A percentile compares a stretch with the other conserved stretches of the same genome.
Evolutionary conservation across 2,888 invertebrate species (phyloP).

Genomic region (Papilio gigon): DNA sequence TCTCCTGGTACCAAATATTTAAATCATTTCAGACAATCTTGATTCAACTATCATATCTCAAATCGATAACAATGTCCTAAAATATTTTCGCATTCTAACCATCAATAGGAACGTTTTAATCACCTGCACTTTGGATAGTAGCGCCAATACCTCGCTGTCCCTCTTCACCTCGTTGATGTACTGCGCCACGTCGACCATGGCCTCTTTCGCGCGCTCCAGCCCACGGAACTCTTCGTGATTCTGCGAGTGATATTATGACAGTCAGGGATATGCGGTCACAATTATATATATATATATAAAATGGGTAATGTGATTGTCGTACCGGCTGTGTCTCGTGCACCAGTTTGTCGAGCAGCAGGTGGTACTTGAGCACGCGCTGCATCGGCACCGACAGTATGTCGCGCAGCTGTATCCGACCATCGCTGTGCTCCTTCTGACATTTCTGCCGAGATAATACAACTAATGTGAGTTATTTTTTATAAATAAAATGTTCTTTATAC

Average conservation of each 20-base stretch:
- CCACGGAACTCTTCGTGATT: constrained; percentile 92
- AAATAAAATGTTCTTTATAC: not conserved
- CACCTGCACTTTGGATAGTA: constrained; percentile 94
- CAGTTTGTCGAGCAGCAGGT: constrained; percentile 94
- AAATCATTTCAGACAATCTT: not conserved
- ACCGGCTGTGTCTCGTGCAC: constrained; percentile 93
- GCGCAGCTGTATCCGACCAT: constrained; percentile 95
- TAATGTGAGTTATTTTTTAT: not conserved
- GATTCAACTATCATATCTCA: not conserved
- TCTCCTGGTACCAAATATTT: constrained; percentile 76
- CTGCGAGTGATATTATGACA: constrained; percentile 59
- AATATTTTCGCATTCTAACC: no score
- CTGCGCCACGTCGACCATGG: constrained; percentile 97
- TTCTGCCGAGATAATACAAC: constrained; percentile 82
- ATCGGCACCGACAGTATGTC: constrained; percentile 99
- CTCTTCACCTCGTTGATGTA: constrained; percentile 99
- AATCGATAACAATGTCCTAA: no score
- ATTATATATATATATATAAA: not conserved
- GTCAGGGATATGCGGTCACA: not conserved
- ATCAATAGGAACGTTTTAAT: constrained; percentile 46
- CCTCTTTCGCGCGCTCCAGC: constrained; percentile 93
- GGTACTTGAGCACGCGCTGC: constrained; percentile 99
- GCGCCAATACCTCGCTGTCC: constrained; percentile 95
- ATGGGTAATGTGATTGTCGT: constrained; percentile 36
- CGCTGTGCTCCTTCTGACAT: constrained; percentile 96